Percentiles rank a stretch among this genome's conserved stretches.
Conservation (phyloP, 2,797 vertebrate genomes). For the Epinephelus awoara region DNA sequence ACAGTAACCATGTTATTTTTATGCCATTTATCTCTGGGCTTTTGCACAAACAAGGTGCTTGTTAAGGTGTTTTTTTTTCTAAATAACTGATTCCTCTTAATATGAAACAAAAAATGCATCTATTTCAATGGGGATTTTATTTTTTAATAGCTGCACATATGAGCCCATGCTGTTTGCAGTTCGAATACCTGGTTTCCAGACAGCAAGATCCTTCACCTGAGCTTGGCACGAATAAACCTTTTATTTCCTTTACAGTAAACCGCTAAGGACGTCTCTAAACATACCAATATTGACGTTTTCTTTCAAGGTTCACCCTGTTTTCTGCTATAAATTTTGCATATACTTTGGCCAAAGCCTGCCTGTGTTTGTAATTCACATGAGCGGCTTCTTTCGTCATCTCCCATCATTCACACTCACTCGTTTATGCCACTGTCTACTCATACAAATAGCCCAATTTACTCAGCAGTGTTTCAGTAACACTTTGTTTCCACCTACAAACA, state of each 20-base stretch:
- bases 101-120: background rate
- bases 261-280: background rate
- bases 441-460: background rate
- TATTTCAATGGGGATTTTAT: too few species aligned
- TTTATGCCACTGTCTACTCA: background rate
- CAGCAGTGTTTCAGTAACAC: background rate
- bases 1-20: background rate
- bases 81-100: background rate
- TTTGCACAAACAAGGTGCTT: background rate
- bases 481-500: conserved; percentile 5
- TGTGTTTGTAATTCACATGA: conserved; percentile 3
- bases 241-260: background rate
- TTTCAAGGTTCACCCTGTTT: background rate
- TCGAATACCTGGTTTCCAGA: too few species aligned
- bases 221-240: background rate
- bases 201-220: background rate
- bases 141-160: too few species aligned
- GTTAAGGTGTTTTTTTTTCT: background rate
- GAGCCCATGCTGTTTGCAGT: too few species aligned
- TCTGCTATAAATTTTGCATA: background rate
- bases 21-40: background rate
- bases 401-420: conserved; percentile 15
- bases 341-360: background rate
- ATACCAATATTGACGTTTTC: background rate
- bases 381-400: background rate